Base-by-base conservation (phyloP, 2,888 invertebrate genomes). In the Rhogogaster chlorosoma region DNA sequence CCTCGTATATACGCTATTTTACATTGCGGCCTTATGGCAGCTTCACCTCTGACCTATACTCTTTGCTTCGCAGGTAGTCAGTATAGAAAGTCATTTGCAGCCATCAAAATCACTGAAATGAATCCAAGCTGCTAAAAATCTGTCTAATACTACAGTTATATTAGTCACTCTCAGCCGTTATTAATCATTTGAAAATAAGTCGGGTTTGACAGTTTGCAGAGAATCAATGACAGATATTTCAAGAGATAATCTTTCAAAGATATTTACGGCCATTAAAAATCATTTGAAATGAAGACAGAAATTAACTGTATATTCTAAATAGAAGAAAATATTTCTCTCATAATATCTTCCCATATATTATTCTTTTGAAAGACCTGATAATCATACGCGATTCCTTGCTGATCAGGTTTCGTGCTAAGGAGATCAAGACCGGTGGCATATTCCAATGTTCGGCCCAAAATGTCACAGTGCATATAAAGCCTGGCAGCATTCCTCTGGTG, bases 401-500 rank as follows among this genome's bases (percentile, higher is more conserved):
- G 6, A 42, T 85, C 71, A 93, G 93, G 85, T 93, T 93, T 86
- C 90, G 85, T 70, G 91, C 87, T 45, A 91, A 91, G 87, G 93
- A 93, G 88, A 89, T 90, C 84, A 93, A 93, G 86, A 85, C 89
- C 92, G 94, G 94, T 94, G 95, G 96, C 64, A 95, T 95, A 87
- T 93, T 92, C 84, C 90, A 88, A 85, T 96, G 96, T 91, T 93
- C 93, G 75, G 94, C 95, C 5, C 94, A 95, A 90, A 95, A 96
- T 89, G 96, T 97, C 82, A 94, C 96, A 87, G 94, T 96, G 89
- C 95, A 96, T 91, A 93, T 98, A 84, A 98, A 98, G 92, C 96
- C 96, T 88, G 97, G 97, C 22, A 96, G 98, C 75, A 96, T 97
- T 90, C 98, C 98, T 32, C 96, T 98, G 4, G 96, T 98, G 86